A percentile compares a stretch with the other conserved stretches of the same genome.
Conservation (phyloP, 2,113 vertebrate species). For the Fukomys damarensis region DNA sequence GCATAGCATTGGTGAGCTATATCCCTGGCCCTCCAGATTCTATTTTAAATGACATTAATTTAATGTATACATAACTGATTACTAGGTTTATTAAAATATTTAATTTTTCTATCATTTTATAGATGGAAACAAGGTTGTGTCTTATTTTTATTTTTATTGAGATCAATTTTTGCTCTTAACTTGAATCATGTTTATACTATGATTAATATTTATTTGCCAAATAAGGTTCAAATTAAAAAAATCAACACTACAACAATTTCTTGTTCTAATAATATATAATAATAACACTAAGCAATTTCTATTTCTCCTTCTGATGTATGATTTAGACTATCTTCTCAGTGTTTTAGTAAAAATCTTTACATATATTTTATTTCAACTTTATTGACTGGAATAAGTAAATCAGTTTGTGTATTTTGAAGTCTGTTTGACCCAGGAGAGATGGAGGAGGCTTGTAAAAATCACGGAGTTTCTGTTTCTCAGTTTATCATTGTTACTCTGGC, state of each 20-base stretch:
- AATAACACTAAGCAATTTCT: not conserved
- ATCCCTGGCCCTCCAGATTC: not conserved
- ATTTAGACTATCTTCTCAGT: not conserved
- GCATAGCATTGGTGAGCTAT: too few species aligned
- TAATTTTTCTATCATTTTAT: not conserved
- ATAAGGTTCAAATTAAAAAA: not conserved
- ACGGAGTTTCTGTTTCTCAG: not conserved
- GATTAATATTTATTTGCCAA: not conserved
- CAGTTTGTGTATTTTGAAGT: not conserved
- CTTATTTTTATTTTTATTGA: conserved; percentile 8
- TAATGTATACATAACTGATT: not conserved
- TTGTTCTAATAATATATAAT: too few species aligned
- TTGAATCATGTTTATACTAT: not conserved
- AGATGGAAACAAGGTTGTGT: not conserved
- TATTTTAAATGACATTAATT: not conserved
- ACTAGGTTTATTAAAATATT: not conserved
- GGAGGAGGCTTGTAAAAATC: not conserved
- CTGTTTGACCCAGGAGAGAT: not conserved
- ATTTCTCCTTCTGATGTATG: not conserved
- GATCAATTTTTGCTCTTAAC: not conserved
- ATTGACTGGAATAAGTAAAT: not conserved
- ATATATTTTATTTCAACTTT: not conserved
- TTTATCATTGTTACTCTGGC: conserved; percentile 2
- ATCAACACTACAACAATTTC: too few species aligned
- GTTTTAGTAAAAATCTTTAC: not conserved